phyloP scores from a whole-genome alignment of 2,888 invertebrate species.

The Macrophya annulata region DNA sequence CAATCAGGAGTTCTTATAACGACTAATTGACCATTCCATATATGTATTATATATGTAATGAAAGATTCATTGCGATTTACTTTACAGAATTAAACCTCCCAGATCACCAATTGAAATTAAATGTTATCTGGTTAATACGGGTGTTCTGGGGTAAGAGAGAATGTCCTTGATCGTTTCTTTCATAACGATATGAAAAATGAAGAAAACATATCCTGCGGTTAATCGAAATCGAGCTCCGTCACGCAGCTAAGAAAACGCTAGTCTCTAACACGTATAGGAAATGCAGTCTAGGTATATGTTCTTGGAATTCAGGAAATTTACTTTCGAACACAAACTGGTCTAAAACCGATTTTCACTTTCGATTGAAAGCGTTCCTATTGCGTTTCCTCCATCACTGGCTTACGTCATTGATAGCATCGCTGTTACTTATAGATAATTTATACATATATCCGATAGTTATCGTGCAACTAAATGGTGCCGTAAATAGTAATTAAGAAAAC shows the following conservation, averaged over 20 bases:
- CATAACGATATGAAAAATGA: background rate
- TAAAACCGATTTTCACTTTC: constrained; percentile 49
- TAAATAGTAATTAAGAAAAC: background rate
- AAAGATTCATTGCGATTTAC: background rate
- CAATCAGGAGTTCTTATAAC: constrained; percentile 6
- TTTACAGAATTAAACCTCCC: background rate
- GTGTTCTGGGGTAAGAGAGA: background rate
- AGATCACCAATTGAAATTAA: background rate
- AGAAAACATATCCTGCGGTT: background rate
- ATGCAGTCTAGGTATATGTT: background rate
- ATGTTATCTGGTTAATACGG: background rate
- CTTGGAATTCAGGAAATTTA: constrained; percentile 35
- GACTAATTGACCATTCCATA: constrained; percentile 23
- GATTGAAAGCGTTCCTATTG: constrained; percentile 42
- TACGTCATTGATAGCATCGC: constrained; percentile 22
- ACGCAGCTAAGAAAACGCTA: background rate
- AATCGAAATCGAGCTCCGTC: constrained; percentile 5
- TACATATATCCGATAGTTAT: background rate
- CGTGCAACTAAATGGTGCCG: background rate
- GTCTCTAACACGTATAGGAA: background rate
- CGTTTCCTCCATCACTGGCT: background rate
- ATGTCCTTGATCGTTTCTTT: background rate
- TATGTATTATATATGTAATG: background rate
- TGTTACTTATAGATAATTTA: background rate
- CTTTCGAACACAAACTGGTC: constrained; percentile 47